phyloP scores from a whole-genome alignment of 2,113 vertebrate species.

The Anguilla rostrata region DNA sequence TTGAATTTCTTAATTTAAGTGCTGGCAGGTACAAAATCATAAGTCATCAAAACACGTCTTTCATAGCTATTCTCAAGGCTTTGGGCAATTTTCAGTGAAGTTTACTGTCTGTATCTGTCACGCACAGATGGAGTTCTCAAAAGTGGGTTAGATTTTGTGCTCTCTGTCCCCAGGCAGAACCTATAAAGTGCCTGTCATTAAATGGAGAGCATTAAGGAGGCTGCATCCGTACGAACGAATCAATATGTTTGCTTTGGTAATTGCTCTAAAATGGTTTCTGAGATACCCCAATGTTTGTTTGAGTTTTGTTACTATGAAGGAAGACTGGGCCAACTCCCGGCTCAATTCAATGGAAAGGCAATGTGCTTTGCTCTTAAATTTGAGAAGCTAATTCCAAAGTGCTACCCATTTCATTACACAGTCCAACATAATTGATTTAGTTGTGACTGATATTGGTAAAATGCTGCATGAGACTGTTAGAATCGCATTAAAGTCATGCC shows the following conservation, averaged over 20 bases:
- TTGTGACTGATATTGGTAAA: not conserved
- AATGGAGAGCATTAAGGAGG: not conserved
- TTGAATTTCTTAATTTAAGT: not conserved
- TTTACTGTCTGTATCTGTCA: conserved; percentile 15
- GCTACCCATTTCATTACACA: not conserved
- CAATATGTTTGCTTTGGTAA: not conserved
- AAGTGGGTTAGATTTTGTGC: conserved; percentile 28
- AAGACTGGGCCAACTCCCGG: not conserved
- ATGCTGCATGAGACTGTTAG: not conserved
- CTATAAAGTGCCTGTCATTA: conserved; percentile 6
- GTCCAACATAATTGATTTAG: not conserved
- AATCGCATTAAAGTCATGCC: not conserved
- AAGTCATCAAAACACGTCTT: not conserved
- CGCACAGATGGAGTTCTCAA: not conserved
- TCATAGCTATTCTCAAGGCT: conserved; percentile 22
- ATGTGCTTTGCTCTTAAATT: not conserved
- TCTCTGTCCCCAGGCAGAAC: not conserved
- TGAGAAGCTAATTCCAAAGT: not conserved
- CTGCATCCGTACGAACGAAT: not conserved
- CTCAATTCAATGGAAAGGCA: not conserved
- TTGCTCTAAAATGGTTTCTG: not conserved
- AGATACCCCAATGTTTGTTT: not conserved
- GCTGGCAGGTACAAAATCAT: not conserved
- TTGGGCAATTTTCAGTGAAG: conserved; percentile 8
- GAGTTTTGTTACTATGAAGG: not conserved